Percentiles rank a stretch among this genome's conserved stretches.
Conservation (phyloP, 2,888 invertebrate genomes). For the Microchrysa polita region DNA sequence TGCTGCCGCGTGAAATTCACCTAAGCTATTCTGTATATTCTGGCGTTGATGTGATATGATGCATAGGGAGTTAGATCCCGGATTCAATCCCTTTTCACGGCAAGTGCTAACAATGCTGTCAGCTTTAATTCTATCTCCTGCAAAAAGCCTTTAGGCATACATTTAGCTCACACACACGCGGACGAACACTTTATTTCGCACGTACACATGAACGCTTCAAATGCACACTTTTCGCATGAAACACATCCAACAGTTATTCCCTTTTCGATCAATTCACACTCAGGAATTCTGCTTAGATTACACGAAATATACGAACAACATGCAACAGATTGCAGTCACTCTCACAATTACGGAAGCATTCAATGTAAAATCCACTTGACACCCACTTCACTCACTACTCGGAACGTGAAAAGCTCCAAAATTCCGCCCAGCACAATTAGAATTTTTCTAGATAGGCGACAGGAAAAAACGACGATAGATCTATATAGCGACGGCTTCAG, state of each 20-base stretch:
- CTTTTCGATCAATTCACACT: conserved; percentile 9
- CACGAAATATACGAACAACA: conserved; percentile 19
- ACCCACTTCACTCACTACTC: conserved; percentile 19
- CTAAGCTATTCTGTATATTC: too few species aligned
- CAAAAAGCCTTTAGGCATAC: conserved; percentile 18
- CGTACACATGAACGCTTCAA: conserved; percentile 16
- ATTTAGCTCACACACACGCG: conserved; percentile 4
- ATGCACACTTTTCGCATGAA: conserved; percentile 13
- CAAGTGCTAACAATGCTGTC: conserved; percentile 1
- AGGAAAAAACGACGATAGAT: too few species aligned
- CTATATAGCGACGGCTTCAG: not conserved
- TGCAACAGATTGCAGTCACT: conserved; percentile 50
- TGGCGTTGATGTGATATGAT: not conserved
- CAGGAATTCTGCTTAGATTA: conserved; percentile 6
- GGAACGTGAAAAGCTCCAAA: not conserved
- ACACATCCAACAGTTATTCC: conserved; percentile 13
- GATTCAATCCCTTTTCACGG: conserved; percentile 9
- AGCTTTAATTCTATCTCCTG: not conserved
- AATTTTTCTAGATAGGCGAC: not conserved
- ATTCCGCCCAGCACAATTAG: conserved; percentile 20
- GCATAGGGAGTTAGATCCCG: conserved; percentile 16
- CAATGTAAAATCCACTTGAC: conserved; percentile 29
- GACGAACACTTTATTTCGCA: not conserved
- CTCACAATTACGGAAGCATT: conserved; percentile 38
- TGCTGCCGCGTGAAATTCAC: not conserved